Evolutionary conservation across 2,113 vertebrate species (phyloP).

Genomic region (Coregonus clupeaformis): DNA sequence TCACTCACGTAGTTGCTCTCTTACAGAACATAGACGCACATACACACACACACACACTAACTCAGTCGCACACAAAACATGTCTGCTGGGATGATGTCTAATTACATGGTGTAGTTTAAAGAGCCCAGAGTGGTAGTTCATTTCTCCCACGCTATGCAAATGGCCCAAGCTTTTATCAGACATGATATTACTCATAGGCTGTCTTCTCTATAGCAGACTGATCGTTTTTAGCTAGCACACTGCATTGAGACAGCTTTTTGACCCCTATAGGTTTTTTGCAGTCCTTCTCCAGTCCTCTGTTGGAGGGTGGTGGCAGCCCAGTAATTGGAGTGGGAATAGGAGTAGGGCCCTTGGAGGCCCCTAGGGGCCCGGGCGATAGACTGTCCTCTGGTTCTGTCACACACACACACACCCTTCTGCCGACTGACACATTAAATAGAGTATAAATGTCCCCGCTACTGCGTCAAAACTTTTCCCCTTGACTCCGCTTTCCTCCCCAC

Average conservation of each 20-base stretch:
- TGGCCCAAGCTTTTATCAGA: slow-evolving; percentile 40
- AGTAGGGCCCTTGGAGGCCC: slow-evolving; percentile 22
- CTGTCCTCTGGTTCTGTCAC: slow-evolving; percentile 49
- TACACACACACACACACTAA: slow-evolving; percentile 10
- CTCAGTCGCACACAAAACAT: slow-evolving; percentile 10
- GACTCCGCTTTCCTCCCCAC: slow-evolving; percentile 27
- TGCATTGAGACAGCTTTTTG: too few relatives aligned
- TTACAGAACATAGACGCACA: not conserved
- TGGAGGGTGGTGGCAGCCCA: too few relatives aligned
- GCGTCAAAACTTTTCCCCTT: slow-evolving; percentile 36
- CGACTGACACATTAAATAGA: slow-evolving; percentile 42
- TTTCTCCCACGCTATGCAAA: slow-evolving; percentile 7
- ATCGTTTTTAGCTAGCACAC: too few relatives aligned
- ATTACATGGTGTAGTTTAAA: slow-evolving; percentile 61
- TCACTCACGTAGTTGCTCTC: too few relatives aligned
- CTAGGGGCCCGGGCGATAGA: slow-evolving; percentile 41
- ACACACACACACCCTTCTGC: slow-evolving; percentile 11
- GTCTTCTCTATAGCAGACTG: too few relatives aligned
- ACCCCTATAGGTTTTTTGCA: too few relatives aligned
- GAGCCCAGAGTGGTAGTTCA: slow-evolving; percentile 17
- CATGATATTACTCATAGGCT: too few relatives aligned
- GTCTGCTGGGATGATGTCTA: slow-evolving; percentile 52
- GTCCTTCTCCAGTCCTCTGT: too few relatives aligned
- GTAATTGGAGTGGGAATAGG: slow-evolving; percentile 62
- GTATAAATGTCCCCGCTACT: slow-evolving; percentile 40